Base-by-base conservation (phyloP, 37 sponge, comb jelly and placozoan genomes). In the Tethya wilhelma region DNA sequence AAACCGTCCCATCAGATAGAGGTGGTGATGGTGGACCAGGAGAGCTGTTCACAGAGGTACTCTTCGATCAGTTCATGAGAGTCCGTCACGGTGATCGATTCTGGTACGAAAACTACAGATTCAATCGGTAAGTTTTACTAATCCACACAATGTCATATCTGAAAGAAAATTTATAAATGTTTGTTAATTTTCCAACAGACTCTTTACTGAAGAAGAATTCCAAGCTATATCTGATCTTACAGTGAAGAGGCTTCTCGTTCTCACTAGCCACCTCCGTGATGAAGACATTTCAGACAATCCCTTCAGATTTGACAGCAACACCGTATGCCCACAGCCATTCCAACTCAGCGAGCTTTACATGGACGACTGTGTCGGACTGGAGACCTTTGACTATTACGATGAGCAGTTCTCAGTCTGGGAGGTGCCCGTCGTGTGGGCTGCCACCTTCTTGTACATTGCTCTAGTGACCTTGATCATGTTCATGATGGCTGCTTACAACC, bases 1-100 rank as follows among this genome's bases (percentile, higher is more conserved):
- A 96, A 74, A 96, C 93, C 14, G 72, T 83, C 42, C 79, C 79
- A 17, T 73, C 84, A 23, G 79, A 59, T 44, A 46, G 38, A 33
- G 5, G 37, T 23, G 26, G 43, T 4, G 5, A 64, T 0, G 41
- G 67, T 44, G 96, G 96, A 26, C 96, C 96, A 31, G 96, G 96
- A 57, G 82, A 84, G 59, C 87, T 98, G 19, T 98, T 98, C 76
- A 63, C 86, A 28, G 91, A 80, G 36, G 82, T 98, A 0, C 72
- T 98, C 36, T 81, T 77, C 60, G 98, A 98, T 64, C 98, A 98
- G 89, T 95, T 98, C 67, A 82, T 91, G 84, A 75, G 98, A 26
- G 87, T 95, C 39, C 74, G 98, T 45, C 89, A 93, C 44, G 95
- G 71, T 58, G 96, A 98, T 53, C 84, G 98, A 25, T 95, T 95